Base-by-base conservation (phyloP, 1,140 invertebrate species). In the Pseudachorutes palmiensis region DNA sequence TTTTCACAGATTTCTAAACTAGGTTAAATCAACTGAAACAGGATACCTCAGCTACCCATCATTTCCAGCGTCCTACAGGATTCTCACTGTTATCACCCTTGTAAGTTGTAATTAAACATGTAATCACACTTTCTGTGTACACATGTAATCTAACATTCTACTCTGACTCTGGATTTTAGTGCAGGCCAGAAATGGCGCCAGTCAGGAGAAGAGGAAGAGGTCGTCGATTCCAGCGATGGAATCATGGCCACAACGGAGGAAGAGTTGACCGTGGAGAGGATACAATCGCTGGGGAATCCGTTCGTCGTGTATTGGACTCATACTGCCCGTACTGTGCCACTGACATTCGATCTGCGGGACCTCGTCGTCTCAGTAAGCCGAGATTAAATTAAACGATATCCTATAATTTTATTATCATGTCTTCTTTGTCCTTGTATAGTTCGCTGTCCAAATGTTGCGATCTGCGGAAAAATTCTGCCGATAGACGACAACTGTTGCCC, bases 271-370 rank as follows among this genome's bases (percentile, higher is more conserved):
- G 49, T 51, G 30, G 28, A 2, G 33, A 74, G 49, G 72, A 71
- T 48, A 70, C 70, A 2, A 74, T 74, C 26, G 62, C 69, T 16
- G 72, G 72, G 19, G 67, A 69, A n/a, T 30, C 67, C 9, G 58
- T 65, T 49, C 65, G 72, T 24, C 58, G 68, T 49, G 72, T 71
- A 0, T 2, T 71, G n/a, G 72, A 74, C 36, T 70, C 72, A 12
- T 74, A 74, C 36, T 74, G 70, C 59, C 70, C 70, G 9, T 55
- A 62, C 29, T 72, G 70, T 69, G 70, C 70, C 26, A 72, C 65
- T 16, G 72, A 74, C 45, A 74, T 74, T 32, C 55, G 72, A 58
- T 60, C 69, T 49, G 65, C 65, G 1, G 69, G 65, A 0, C 70
- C 70, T 14, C 48, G 72, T 36, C 45, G 70, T 26, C 59, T 74